phyloP scores from a whole-genome alignment of 2,113 vertebrate genomes.

The Columba livia region DNA sequence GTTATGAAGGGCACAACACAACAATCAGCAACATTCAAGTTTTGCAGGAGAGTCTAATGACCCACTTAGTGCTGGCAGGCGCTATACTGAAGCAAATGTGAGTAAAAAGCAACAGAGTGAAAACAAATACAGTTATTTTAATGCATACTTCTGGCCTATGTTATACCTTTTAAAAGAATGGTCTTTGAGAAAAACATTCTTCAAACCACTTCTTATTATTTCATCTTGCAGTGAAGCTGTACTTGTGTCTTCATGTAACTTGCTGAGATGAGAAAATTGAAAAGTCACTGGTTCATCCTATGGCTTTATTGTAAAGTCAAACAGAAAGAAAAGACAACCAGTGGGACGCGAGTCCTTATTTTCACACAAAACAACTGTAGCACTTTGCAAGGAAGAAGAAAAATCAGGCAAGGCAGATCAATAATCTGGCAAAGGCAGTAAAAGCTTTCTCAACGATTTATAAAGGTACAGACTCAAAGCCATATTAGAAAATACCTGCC shows the following conservation, averaged over 20 bases:
- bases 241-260: not conserved
- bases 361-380: not conserved
- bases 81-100: not conserved
- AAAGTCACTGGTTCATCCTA: not conserved
- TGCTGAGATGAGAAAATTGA: not conserved
- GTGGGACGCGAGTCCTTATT: not conserved
- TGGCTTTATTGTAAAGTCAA: not conserved
- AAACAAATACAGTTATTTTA: not conserved
- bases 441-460: not conserved
- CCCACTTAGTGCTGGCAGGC: not conserved
- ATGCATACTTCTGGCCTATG: not conserved
- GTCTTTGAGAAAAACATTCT: not conserved
- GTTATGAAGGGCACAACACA: not conserved
- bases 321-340: not conserved
- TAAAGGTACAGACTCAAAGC: not conserved
- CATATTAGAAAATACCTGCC: not conserved
- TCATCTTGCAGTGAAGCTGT: not conserved
- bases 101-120: not conserved
- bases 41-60: not conserved
- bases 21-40: not conserved
- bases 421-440: conserved; percentile 13
- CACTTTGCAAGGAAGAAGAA: not conserved
- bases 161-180: not conserved
- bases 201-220: not conserved
- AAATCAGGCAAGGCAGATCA: not conserved